Base-by-base conservation (phyloP, 2,888 invertebrate species). In the Zygogramma bicolorata region DNA sequence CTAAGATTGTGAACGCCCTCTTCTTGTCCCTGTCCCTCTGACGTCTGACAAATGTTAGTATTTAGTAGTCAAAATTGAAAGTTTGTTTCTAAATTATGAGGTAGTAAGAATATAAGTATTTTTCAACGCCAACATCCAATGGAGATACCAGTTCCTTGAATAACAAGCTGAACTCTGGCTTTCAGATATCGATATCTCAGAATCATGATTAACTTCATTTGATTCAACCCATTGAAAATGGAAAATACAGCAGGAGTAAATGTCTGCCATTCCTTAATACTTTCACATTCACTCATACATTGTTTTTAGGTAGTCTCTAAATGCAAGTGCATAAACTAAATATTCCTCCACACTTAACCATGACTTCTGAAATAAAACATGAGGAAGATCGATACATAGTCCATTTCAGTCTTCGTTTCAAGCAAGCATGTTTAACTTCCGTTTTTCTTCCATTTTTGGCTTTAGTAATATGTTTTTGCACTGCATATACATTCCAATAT, bases 401-500 rank as follows among this genome's bases (percentile, higher is more conserved):
- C 80, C 93, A 94, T 88, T 90, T 92, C 86, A 91, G 92, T 81
- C 86, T 92, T 87, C 93, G 93, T 85, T 92, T 96, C 86, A 93
- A 92, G 86, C 91, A 92, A 85, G 91, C 97, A 83, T 96, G 96
- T 86, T 88, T 95, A 80, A 89, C 94, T 79, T 95, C 97, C 69
- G 94, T 96, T 73, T 92, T 93, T 84, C 91, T 97, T 88, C 97
- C 97, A 77, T 90, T 96, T 84, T 89, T 93, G 85, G 93, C 96
- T 83, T 91, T 97, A 85, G 89, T 96, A 84, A 90, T 94, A 87
- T 97, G 97, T 89, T 95, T 97, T 87, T 89, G 95, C 85, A 94
- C 95, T 79, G 96, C 96, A 76, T 94, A 95, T 86, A 92, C 96
- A 86, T 97, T 96, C 88, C 96, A 96, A 88, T 93, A 93, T 88